phyloP scores from a whole-genome alignment of 2,113 vertebrate genomes.

The Hoplias malabaricus region DNA sequence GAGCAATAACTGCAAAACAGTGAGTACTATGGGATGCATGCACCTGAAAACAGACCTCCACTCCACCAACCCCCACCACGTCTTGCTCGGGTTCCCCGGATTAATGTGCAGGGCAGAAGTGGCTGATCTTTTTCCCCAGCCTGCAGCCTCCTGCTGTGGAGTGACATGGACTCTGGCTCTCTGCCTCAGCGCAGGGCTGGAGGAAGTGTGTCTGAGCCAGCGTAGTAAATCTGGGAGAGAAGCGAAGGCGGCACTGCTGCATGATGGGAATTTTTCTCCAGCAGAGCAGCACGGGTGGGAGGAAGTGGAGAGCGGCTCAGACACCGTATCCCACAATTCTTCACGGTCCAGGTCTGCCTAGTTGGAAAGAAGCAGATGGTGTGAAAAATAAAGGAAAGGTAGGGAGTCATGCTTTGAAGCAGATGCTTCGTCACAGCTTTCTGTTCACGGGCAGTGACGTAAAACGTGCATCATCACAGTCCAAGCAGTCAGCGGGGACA shows the following conservation, averaged over 20 bases:
- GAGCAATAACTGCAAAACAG: too few relatives aligned
- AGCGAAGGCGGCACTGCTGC: neutral
- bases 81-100: neutral
- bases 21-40: neutral
- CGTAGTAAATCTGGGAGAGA: neutral
- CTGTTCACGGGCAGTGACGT: neutral
- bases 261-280: constrained; percentile 5
- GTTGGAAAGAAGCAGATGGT: neutral
- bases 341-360: neutral
- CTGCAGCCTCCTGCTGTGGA: neutral
- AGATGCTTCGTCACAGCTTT: neutral
- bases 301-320: neutral
- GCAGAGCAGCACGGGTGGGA: neutral
- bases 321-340: neutral
- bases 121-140: neutral
- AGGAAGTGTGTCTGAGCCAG: neutral
- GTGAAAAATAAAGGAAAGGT: neutral
- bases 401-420: neutral
- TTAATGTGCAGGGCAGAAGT: neutral
- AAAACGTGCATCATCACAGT: neutral
- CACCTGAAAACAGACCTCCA: neutral
- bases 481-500: neutral
- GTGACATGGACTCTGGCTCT: neutral
- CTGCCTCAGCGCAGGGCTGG: neutral
- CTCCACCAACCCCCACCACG: neutral